Evolutionary conservation across 2,113 vertebrate genomes (phyloP).

Genomic region (Cepphus grylle): DNA sequence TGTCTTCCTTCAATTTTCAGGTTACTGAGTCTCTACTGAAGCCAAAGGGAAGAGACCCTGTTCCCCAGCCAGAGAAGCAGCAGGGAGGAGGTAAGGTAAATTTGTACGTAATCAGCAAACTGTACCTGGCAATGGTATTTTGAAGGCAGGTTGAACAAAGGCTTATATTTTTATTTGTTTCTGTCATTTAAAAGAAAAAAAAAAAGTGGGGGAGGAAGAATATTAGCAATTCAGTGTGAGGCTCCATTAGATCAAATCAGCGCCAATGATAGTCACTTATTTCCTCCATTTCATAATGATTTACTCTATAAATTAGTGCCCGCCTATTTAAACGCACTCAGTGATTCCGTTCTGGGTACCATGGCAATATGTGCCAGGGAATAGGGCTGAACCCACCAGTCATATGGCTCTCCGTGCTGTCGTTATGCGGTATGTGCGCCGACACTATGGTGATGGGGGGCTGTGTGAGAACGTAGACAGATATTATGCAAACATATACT

Average conservation of each 20-base stretch:
- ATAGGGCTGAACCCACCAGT: conserved; percentile 4
- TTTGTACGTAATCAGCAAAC: not conserved
- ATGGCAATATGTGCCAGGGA: conserved; percentile 32
- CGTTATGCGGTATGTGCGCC: not conserved
- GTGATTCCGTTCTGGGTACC: not conserved
- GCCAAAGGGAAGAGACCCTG: not conserved
- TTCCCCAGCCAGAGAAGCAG: not conserved
- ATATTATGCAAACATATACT: conserved; percentile 56
- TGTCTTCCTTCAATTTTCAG: not conserved
- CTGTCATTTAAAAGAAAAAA: not conserved
- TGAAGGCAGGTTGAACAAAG: not conserved
- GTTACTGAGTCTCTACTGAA: not conserved
- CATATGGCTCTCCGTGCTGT: not conserved
- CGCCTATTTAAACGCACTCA: not conserved
- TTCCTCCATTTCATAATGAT: conserved; percentile 32
- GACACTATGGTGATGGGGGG: not conserved
- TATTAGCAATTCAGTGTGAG: not conserved
- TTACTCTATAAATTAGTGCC: conserved; percentile 40
- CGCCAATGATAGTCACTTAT: conserved; percentile 23
- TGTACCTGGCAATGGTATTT: not conserved
- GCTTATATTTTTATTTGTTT: not conserved
- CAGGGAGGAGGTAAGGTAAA: not conserved
- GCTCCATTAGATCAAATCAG: conserved; percentile 30
- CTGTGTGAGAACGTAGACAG: not conserved
- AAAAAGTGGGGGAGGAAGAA: not conserved